Evolutionary conservation across 2,888 invertebrate genomes (phyloP).

Genomic region (Philhelius pedissequus): DNA sequence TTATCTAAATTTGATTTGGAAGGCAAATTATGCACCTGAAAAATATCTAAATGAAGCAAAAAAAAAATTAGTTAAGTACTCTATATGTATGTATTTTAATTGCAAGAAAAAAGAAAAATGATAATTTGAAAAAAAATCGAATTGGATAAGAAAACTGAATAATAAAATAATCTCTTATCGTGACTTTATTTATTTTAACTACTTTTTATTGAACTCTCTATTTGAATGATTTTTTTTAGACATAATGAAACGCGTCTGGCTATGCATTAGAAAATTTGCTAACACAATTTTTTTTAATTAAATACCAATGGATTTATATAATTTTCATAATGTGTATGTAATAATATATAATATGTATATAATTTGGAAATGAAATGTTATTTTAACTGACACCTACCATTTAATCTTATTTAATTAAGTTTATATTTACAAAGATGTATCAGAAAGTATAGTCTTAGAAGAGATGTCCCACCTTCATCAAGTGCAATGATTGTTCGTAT

Average conservation of each 20-base stretch:
- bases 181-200: not conserved
- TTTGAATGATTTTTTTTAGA: not conserved
- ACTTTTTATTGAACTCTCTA: conserved; percentile 54
- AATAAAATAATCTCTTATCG: not conserved
- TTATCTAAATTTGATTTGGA: conserved; percentile 36
- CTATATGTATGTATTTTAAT: no score
- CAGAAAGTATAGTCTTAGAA: conserved; percentile 5
- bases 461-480: not conserved
- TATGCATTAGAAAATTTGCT: conserved; percentile 22
- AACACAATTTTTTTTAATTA: not conserved
- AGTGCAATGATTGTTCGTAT: not conserved
- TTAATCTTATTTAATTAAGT: conserved; percentile 1
- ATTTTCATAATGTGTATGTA: conserved; percentile 20
- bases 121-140: not conserved
- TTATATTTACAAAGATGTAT: conserved; percentile 45
- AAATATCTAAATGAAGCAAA: conserved; percentile 46
- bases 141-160: conserved; percentile 44
- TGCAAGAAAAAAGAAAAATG: not conserved
- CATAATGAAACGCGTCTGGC: conserved; percentile 25
- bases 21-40: conserved; percentile 55
- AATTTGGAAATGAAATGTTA: conserved; percentile 38
- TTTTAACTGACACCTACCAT: conserved; percentile 37
- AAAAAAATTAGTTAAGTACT: conserved; percentile 54
- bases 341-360: conserved; percentile 41
- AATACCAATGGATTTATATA: conserved; percentile 40